These are phyloP conservation scores for Antechinus stuartii DNA, from an alignment of 2,113 vertebrate species.

Conservation along the genomic window DNA sequence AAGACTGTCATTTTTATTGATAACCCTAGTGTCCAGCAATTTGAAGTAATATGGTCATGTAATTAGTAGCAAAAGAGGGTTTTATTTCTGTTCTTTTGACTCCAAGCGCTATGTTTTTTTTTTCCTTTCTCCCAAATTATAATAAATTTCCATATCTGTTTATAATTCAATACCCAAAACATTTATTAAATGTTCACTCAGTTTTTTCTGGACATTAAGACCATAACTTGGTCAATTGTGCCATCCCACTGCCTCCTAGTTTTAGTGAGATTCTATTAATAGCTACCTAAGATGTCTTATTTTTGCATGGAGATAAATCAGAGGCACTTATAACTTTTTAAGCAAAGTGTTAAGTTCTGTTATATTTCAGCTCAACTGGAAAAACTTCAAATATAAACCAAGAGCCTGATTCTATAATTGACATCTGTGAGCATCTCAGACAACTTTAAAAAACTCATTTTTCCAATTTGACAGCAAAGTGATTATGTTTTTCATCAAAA, in stretches of 20 bases:
- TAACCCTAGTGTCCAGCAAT: not conserved
- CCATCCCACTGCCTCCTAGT: not conserved
- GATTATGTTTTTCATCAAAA: not conserved
- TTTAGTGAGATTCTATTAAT: not conserved
- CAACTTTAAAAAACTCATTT: not conserved
- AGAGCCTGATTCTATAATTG: not conserved
- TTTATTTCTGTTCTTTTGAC: not conserved
- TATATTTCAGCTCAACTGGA: not conserved
- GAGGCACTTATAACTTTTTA: not conserved
- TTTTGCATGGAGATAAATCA: not conserved
- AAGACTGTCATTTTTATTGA: not conserved
- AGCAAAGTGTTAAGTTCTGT: not conserved
- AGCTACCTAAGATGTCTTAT: not conserved
- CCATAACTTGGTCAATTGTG: not conserved
- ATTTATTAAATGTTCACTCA: not conserved
- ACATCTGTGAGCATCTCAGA: not conserved
- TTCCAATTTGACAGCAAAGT: not conserved
- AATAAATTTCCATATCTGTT: not conserved
- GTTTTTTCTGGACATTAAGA: not conserved
- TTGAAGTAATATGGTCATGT: not conserved
- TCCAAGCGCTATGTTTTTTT: not conserved
- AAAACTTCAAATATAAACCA: not conserved
- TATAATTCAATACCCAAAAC: not conserved
- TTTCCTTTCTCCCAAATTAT: not conserved
- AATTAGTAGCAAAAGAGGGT: not conserved